Percentiles rank a stretch among this genome's conserved stretches.
Conservation (phyloP, 2,113 vertebrate species). For the Daphoenositta chrysoptera region DNA sequence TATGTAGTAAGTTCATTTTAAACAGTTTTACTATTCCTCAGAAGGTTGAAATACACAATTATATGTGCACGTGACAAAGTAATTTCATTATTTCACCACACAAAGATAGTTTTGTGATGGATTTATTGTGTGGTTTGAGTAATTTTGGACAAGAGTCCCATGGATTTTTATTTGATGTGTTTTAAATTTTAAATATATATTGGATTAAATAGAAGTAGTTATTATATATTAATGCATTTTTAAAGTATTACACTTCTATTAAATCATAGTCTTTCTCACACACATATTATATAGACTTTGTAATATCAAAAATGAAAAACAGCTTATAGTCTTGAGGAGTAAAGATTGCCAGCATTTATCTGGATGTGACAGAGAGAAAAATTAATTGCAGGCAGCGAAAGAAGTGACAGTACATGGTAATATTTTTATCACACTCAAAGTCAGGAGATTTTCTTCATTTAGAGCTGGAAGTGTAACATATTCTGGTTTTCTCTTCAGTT, state of each 20-base stretch:
- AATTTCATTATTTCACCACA: not conserved
- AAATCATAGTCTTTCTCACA: slow-evolving; percentile 3
- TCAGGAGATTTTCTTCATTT: slow-evolving; percentile 19
- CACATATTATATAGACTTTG: not conserved
- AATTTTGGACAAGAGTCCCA: not conserved
- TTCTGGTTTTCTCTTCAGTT: not conserved
- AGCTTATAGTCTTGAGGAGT: not conserved
- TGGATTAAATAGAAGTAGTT: not conserved
- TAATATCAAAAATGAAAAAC: slow-evolving; percentile 24
- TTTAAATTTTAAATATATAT: slow-evolving; percentile 33
- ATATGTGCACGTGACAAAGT: not conserved
- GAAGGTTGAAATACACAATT: not conserved
- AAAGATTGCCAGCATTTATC: slow-evolving; percentile 39
- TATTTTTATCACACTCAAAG: not conserved
- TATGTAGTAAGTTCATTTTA: not conserved
- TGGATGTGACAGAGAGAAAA: slow-evolving; percentile 37
- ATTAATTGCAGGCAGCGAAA: slow-evolving; percentile 9
- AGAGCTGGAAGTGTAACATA: not conserved
- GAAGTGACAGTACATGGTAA: not conserved
- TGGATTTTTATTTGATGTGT: slow-evolving; percentile 22
- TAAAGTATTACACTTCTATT: slow-evolving; percentile 4
- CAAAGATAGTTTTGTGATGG: not conserved
- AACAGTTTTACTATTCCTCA: not conserved
- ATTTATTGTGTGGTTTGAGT: slow-evolving; percentile 19
- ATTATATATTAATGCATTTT: slow-evolving; percentile 36